Evolutionary conservation across 37 sponge, comb jelly and placozoan genomes (phyloP), one percentile per base, ranked within the genome.

Genomic region (Chondrosia reniformis): DNA sequence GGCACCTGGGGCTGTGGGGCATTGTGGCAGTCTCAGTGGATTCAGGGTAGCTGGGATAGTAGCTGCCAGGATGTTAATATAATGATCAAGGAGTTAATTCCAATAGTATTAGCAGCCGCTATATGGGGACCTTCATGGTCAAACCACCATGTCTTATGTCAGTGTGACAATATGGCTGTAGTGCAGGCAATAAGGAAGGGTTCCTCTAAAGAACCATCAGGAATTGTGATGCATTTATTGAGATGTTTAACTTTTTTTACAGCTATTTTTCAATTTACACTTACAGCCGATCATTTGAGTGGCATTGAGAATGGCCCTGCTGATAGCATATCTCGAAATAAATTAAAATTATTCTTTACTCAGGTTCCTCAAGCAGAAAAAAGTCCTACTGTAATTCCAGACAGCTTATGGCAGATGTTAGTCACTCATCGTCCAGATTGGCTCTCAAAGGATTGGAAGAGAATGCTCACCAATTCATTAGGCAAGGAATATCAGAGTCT

Each of bases 381-480:
- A n/a, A n/a, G n/a, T n/a, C n/a, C n/a, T n/a, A n/a, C n/a, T n/a
- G n/a, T n/a, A n/a, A n/a, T n/a, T n/a, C n/a, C n/a, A n/a, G n/a
- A n/a, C n/a, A n/a, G n/a, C n/a, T 58, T 84, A 22, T 27, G 49
- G 45, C 12, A 7, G 57, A 45, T 55, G 41, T 9, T 69, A n/a
- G 38, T 79, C 17, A 21, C 36, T 43, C 34, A 31, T 3, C 22
- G 38, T 34, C 76, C 75, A 5, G 79, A 79, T 38, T 84, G 79
- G 85, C 58, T 38, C 27, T 79, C 75, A 1, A 19, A 9, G 12
- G 75, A 31, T 27, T 82, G 64, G 76, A 82, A 65, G 38, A 28
- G 22, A 17, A 19, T 25, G 64, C 63, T 75, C 33, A 24, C 27
- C 9, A 21, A 38, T 82, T 52, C 34, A 62, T 75, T 75, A 12